Base-by-base conservation (phyloP, 2,888 invertebrate genomes). In the Macropis europaea region DNA sequence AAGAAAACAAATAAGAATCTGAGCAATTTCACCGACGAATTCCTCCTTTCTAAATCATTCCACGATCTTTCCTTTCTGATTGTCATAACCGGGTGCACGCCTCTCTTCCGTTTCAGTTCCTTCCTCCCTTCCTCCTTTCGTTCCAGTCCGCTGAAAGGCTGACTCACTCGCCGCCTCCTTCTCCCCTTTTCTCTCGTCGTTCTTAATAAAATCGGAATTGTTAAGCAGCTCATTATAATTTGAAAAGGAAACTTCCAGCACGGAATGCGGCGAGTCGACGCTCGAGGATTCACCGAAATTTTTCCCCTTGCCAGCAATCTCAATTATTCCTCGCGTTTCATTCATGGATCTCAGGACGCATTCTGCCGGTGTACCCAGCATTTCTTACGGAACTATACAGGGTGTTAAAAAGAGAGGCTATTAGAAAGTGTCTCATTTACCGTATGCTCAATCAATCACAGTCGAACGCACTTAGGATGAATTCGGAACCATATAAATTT, bases 121-220 rank as follows among this genome's bases (percentile, higher is more conserved):
- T 54, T 48, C 52, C 32, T 47, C 38, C 43, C 50, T 43, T 43
- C 30, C 42, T 42, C 47, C 60, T 52, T n/a, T 47, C 70, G 69
- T 75, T 80, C 50, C 76, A 72, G 61, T 78, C 74, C 56, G 36
- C 22, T 47, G 59, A 62, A 71, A 57, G 42, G n/a, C n/a, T n/a
- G n/a, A n/a, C 34, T 61, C 60, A 54, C 45, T 50, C 61, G 38
- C 52, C 60, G 9, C 24, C 52, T 38, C 34, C 32, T n/a, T 28
- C 24, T 32, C 19, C 53, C 7, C 19, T 63, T 32, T 48, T 28
- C n/a, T 59, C 45, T 28, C 28, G 43, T 3, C 53, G 15, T 67
- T 78, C 82, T 83, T 73, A 78, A 82, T 78, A 84, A 83, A 84
- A 84, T 84, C 73, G 64, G 82, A 79, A 82, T 82, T 77, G 76